phyloP scores from a whole-genome alignment of 2,113 vertebrate genomes.

The Geothlypis trichas region DNA sequence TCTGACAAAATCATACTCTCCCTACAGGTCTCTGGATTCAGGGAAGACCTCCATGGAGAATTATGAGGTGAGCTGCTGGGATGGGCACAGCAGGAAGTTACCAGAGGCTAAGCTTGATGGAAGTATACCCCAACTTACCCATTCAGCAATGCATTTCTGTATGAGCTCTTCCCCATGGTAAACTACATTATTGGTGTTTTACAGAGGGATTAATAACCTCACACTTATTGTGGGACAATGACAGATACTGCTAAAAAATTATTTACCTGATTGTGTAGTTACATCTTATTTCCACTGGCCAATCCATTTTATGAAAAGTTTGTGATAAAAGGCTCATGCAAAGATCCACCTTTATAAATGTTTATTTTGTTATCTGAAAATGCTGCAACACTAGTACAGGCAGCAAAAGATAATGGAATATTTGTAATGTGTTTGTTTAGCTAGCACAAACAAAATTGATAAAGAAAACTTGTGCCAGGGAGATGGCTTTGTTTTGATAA shows the following conservation, averaged over 20 bases:
- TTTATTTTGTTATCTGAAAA: background rate
- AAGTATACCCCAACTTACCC: background rate
- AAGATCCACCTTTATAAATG: background rate
- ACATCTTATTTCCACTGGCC: background rate
- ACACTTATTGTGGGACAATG: background rate
- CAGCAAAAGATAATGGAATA: background rate
- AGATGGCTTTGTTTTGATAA: constrained; percentile 19
- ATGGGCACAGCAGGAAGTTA: background rate
- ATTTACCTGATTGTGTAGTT: background rate
- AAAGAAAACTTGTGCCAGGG: background rate
- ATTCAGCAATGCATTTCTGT: accelerated
- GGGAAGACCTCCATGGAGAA: background rate
- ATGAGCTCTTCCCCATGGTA: background rate
- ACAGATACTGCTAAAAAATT: background rate
- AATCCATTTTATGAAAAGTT: background rate
- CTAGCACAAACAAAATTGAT: background rate
- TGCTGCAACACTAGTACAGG: background rate
- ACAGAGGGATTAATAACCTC: background rate
- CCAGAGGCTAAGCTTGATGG: background rate
- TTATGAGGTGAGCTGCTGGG: background rate
- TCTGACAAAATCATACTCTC: background rate
- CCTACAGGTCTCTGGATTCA: background rate
- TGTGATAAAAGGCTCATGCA: background rate
- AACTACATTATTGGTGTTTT: background rate
- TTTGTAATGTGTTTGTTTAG: background rate